phyloP scores from a whole-genome alignment of 2,113 vertebrate genomes.

The Urocitellus parryii region DNA sequence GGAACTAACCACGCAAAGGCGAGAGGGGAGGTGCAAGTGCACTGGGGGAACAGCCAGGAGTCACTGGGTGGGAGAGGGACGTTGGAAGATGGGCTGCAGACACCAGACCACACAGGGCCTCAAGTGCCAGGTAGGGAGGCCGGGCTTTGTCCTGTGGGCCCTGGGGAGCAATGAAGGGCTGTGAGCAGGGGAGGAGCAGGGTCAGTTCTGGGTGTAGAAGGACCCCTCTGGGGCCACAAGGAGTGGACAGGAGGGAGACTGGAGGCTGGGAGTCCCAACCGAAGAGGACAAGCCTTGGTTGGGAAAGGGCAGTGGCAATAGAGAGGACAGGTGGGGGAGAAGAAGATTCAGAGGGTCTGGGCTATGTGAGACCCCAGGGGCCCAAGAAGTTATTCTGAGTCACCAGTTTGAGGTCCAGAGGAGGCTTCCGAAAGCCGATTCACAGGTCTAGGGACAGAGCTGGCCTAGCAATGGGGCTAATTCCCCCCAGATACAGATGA shows the following conservation, averaged over 20 bases:
- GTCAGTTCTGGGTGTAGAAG: neutral
- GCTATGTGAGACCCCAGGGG: neutral
- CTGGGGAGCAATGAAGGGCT: neutral
- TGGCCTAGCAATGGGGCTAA: neutral
- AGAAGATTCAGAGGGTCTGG: neutral
- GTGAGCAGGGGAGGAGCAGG: neutral
- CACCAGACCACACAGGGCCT: accelerated
- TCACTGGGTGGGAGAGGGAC: too few species aligned
- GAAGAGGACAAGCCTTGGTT: neutral
- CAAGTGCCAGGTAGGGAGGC: neutral
- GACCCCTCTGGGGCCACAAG: neutral
- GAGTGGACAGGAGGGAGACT: neutral
- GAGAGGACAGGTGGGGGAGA: accelerated
- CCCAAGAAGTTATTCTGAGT: neutral
- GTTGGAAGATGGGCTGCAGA: neutral
- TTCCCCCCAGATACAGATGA: too few species aligned
- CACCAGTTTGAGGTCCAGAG: neutral
- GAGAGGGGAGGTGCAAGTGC: neutral
- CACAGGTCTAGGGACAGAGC: neutral
- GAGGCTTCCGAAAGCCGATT: neutral
- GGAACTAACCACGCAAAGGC: accelerated
- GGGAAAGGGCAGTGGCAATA: neutral
- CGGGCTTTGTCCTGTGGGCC: neutral
- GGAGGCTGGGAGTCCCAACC: neutral
- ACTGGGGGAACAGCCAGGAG: neutral